Conservation (phyloP, 2,113 vertebrate genomes). For the Alosa alosa region DNA sequence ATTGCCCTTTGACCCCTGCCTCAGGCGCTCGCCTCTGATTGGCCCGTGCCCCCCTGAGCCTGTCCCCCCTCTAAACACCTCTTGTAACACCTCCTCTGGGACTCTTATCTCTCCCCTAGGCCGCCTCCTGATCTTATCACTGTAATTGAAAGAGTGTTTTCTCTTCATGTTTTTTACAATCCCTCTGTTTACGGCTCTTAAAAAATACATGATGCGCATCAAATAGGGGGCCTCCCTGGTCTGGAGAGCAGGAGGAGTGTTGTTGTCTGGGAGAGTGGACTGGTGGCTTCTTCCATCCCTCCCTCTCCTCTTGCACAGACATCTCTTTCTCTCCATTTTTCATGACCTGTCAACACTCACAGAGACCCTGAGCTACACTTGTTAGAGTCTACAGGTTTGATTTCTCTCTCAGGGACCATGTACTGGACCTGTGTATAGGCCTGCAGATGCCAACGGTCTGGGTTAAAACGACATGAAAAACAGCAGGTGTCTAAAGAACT, state of each 20-base stretch:
- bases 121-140: slow-evolving; percentile 37
- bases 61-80: slow-evolving; percentile 16
- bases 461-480: too few species aligned
- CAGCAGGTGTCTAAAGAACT: too few species aligned
- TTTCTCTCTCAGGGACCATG: too few species aligned
- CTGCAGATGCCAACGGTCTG: too few species aligned
- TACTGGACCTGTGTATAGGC: too few species aligned
- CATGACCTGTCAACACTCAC: not conserved
- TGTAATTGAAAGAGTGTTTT: slow-evolving; percentile 45
- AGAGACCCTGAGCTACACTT: not conserved
- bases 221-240: not conserved
- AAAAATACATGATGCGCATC: slow-evolving; percentile 46
- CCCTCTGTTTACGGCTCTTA: slow-evolving; percentile 34
- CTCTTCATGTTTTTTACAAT: not conserved
- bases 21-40: slow-evolving; percentile 20
- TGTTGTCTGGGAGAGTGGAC: too few species aligned
- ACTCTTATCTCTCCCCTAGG: slow-evolving; percentile 21
- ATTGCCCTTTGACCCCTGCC: not conserved
- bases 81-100: slow-evolving; percentile 35
- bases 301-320: not conserved
- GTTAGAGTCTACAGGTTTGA: not conserved
- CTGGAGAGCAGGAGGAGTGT: not conserved
- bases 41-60: not conserved
- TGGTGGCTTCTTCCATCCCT: not conserved
- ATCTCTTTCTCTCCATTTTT: slow-evolving; percentile 29